Conservation (phyloP, 2,113 vertebrate species). For the Indicator maculatus region DNA sequence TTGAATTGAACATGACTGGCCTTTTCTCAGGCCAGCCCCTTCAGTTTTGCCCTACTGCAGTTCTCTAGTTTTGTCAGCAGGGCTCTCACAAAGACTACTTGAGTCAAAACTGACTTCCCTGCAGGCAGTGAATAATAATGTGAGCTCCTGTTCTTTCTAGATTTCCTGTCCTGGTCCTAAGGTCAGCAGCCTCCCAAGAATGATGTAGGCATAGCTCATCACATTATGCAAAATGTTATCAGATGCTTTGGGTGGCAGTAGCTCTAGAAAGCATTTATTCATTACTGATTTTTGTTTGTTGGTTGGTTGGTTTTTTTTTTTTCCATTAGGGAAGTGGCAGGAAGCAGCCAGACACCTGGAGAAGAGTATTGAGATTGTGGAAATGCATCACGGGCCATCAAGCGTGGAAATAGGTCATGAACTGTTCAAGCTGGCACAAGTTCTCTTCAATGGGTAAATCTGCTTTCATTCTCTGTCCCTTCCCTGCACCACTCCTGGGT, state of each 20-base stretch:
- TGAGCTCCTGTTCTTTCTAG: neutral
- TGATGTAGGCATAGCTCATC: neutral
- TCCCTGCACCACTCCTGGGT: neutral
- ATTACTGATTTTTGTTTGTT: neutral
- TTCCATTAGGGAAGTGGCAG: slow-evolving; percentile 84
- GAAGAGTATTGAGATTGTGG: slow-evolving; percentile 78
- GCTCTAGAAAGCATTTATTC: neutral
- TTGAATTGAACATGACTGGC: neutral
- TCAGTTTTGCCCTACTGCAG: neutral
- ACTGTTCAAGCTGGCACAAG: slow-evolving; percentile 92
- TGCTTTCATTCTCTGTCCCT: neutral
- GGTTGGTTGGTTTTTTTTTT: neutral
- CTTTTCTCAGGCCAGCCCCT: neutral
- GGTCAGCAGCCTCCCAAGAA: neutral
- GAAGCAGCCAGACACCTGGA: slow-evolving; percentile 84
- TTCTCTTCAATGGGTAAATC: slow-evolving; percentile 92
- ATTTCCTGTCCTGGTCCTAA: neutral
- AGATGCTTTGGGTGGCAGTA: neutral
- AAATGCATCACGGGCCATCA: slow-evolving; percentile 82
- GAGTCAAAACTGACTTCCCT: neutral
- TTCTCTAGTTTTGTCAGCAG: neutral
- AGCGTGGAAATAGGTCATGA: slow-evolving; percentile 90
- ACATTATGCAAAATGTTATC: neutral
- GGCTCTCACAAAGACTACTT: neutral
- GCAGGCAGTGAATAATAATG: neutral